Evolutionary conservation across 1,140 invertebrate genomes (phyloP).

Genomic region (Bombus fervidus): DNA sequence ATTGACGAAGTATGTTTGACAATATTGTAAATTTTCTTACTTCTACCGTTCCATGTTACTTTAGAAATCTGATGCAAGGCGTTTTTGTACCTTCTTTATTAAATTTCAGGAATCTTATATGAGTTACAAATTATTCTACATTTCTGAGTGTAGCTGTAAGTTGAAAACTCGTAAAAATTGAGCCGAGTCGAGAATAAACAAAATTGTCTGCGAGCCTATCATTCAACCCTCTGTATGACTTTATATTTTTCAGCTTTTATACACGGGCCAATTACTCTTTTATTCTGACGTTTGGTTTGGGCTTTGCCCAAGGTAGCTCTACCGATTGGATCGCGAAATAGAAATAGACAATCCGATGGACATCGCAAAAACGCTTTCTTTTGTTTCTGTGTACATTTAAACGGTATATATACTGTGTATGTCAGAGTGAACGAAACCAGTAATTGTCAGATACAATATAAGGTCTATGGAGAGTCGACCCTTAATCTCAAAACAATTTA

Average conservation of each 20-base stretch:
- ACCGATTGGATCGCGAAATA: not conserved
- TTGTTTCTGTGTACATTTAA: not conserved
- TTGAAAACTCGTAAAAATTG: no score
- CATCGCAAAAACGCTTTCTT: not conserved
- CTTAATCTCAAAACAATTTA: no score
- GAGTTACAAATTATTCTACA: no score
- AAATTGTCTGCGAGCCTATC: not conserved
- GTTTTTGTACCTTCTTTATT: no score
- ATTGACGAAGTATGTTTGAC: no score
- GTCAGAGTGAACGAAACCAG: not conserved
- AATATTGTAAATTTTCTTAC: no score
- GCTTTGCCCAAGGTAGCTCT: not conserved
- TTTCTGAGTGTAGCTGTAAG: no score
- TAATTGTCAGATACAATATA: not conserved
- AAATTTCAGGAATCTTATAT: no score
- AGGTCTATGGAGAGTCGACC: no score
- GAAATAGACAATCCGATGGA: not conserved
- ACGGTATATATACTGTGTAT: no score
- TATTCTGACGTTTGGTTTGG: not conserved
- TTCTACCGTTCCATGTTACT: no score
- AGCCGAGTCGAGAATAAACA: not conserved
- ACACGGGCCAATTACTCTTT: not conserved
- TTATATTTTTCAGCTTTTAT: not conserved
- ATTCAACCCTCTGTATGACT: not conserved
- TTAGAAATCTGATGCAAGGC: no score